A percentile compares a stretch with the other conserved stretches of the same genome.
Evolutionary conservation across 2,113 vertebrate species (phyloP).

Genomic region (Acrocephalus kingi): DNA sequence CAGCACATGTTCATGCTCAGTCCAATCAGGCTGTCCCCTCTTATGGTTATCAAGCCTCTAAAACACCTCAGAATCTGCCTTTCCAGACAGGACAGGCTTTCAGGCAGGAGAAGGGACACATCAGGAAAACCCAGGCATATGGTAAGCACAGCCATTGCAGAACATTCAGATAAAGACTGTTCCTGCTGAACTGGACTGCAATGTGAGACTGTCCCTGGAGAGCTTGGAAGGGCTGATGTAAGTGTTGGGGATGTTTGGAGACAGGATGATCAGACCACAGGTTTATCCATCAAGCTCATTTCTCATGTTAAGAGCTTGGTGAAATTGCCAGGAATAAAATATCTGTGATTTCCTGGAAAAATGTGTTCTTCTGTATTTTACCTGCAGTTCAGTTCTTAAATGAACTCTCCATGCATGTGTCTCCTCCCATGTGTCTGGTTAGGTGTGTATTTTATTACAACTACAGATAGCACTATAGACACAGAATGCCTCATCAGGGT

Average conservation of each 20-base stretch:
- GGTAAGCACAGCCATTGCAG: neutral
- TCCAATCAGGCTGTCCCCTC: neutral
- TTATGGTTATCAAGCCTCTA: neutral
- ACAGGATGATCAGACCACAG: slow-evolving; percentile 33
- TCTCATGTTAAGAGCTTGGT: slow-evolving; percentile 33
- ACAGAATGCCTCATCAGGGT: neutral
- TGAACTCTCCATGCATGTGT: neutral
- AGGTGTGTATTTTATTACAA: neutral
- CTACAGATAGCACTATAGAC: neutral
- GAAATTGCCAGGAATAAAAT: slow-evolving; percentile 19
- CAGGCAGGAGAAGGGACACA: neutral
- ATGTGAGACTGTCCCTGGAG: slow-evolving; percentile 25
- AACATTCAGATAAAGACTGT: slow-evolving; percentile 46
- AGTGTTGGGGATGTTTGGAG: slow-evolving; percentile 50
- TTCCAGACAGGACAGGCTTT: slow-evolving; percentile 10
- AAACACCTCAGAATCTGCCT: neutral
- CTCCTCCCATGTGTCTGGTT: neutral
- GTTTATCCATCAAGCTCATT: slow-evolving; percentile 58
- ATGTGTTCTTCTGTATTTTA: slow-evolving; percentile 13
- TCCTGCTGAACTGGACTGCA: slow-evolving; percentile 13
- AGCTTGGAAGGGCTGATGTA: slow-evolving; percentile 58
- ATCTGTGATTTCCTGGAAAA: slow-evolving; percentile 2
- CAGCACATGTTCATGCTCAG: neutral
- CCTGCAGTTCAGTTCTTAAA: slow-evolving; percentile 18
- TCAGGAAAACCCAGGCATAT: slow-evolving; percentile 5